Evolutionary conservation across 2,888 invertebrate genomes (phyloP), one percentile per base, ranked within the genome.

Genomic region (Philaethria dido): DNA sequence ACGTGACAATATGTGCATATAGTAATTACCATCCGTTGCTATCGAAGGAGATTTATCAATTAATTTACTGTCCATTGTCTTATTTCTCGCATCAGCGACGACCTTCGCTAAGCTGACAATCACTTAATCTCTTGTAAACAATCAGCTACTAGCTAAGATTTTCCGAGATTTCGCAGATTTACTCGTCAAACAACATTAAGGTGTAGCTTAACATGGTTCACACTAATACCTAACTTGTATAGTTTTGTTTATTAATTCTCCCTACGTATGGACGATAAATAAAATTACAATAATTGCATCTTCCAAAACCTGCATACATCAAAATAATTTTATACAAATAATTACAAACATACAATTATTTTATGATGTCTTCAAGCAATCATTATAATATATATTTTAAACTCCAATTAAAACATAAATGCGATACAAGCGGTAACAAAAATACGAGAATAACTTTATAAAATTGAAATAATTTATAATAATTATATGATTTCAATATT

Each of bases 21-120:
- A 42, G 48, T 42, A 39, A 48, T 25, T 52, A 25, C 54, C 39
- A 39, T 5, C 18, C 61, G 60, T 54, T 68, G 66, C 57, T 62
- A 39, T 60, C 57, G 68, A 70, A 67, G 64, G 70, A 68, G 66
- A 68, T 50, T 39, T 59, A 64, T 67, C 71, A 73, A 72, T 72
- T 72, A 72, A 69, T 72, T 79, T 77, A 77, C 78, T 79, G 74
- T 76, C 77, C 78, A 83, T 85, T 85, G 83, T 85, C 73, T 80
- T 76, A 81, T 82, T 86, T 83, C 76, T 80, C 85, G 85, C 87
- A 83, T 84, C 84, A 82, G 75, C 80, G 73, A 76, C 72, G 81
- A 76, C 88, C 88, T 86, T 87, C 72, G 64, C 55, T 25, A 52
- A 50, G 75, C 73, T 74, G 69, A 78, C 83, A 82, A 73, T 83